phyloP scores from a whole-genome alignment of 2,888 invertebrate species.

The Ischnus inquisitorius region DNA sequence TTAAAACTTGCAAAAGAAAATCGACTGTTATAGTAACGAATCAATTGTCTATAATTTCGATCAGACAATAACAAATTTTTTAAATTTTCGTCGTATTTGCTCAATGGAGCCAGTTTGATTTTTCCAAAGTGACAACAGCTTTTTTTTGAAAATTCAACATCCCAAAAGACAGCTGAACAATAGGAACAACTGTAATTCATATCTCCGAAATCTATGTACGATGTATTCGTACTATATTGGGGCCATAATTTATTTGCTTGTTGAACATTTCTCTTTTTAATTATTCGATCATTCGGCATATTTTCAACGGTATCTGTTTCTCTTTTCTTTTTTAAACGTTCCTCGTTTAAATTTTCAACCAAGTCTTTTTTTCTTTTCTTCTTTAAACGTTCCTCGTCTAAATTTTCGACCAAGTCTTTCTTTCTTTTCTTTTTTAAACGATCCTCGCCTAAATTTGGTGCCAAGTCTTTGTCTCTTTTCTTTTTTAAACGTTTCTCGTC shows the following conservation, averaged over 20 bases:
- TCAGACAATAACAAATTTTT: background rate
- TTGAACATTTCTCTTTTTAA: background rate
- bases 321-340: background rate
- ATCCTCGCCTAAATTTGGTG: background rate
- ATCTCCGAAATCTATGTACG: no score
- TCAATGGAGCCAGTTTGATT: background rate
- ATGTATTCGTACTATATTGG: background rate
- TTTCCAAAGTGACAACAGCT: background rate
- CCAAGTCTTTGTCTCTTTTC: background rate
- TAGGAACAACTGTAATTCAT: no score
- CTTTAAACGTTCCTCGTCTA: no score
- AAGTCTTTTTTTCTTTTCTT: no score
- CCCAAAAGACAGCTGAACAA: background rate
- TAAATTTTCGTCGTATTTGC: slow-evolving; percentile 1
- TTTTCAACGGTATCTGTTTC: background rate
- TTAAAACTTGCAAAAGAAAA: background rate
- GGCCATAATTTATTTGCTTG: background rate
- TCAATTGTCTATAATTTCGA: background rate
- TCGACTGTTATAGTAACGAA: background rate
- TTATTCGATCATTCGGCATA: background rate
- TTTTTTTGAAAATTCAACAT: background rate
- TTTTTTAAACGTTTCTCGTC: background rate
- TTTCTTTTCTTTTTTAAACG: background rate
- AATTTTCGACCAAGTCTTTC: no score
- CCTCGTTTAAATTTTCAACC: no score